A percentile compares a stretch with the other conserved stretches of the same genome.
These are phyloP conservation scores for Clistopyga incitator DNA, from an alignment of 2,888 invertebrate species.

Conservation along the genomic window DNA sequence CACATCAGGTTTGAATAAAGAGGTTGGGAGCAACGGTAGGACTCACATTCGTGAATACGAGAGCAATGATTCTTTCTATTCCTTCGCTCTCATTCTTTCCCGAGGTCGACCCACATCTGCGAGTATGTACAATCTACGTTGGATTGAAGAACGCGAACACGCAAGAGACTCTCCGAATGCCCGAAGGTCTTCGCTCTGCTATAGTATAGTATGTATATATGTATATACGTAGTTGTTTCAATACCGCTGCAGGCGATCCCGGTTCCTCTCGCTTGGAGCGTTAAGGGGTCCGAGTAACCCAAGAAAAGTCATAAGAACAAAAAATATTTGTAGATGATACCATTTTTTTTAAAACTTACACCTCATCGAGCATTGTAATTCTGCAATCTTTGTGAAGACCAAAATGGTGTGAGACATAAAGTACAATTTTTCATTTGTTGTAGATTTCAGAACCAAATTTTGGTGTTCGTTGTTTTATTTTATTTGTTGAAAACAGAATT, in stretches of 20 bases:
- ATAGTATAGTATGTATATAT: not conserved
- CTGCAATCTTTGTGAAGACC: too few relatives aligned
- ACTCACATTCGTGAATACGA: constrained; percentile 36
- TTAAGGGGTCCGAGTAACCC: not conserved
- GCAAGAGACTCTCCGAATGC: constrained; percentile 19
- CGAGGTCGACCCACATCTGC: constrained; percentile 41
- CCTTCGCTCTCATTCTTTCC: constrained; percentile 1
- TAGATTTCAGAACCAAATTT: too few relatives aligned
- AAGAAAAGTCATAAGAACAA: too few relatives aligned
- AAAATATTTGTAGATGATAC: too few relatives aligned
- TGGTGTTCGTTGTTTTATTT: too few relatives aligned
- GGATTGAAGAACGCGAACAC: constrained; percentile 44
- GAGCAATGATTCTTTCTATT: constrained; percentile 15
- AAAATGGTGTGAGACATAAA: too few relatives aligned
- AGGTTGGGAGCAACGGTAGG: constrained; percentile 26
- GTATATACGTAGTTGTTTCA: not conserved
- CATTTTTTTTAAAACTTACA: too few relatives aligned
- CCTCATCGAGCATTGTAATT: too few relatives aligned
- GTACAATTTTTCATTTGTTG: too few relatives aligned
- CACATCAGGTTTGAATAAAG: not conserved
- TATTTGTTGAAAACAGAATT: too few relatives aligned
- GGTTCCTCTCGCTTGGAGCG: constrained; percentile 23
- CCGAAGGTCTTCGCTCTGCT: constrained; percentile 37
- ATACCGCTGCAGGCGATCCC: constrained; percentile 32
- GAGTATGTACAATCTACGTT: constrained; percentile 3